Percentiles rank a stretch among this genome's conserved stretches.
phyloP scores from a whole-genome alignment of 2,113 vertebrate species.

The Paraplagusia blochii region DNA sequence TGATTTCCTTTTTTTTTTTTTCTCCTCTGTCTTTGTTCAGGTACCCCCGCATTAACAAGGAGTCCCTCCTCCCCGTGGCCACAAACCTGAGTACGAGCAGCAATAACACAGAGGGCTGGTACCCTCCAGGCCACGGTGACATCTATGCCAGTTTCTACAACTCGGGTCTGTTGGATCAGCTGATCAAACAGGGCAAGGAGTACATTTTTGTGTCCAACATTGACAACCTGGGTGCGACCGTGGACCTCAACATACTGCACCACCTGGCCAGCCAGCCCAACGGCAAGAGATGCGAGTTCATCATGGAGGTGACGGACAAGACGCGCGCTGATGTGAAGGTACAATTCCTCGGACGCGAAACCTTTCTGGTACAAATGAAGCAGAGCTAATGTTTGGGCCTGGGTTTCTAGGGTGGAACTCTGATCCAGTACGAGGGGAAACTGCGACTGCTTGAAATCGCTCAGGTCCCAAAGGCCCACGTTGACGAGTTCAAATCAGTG shows the following conservation, averaged over 20 bases:
- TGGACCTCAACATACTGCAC: conserved; percentile 96
- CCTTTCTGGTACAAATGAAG: no score
- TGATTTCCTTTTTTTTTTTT: neutral
- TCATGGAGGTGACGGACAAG: conserved; percentile 99
- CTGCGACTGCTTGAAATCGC: conserved; percentile 96
- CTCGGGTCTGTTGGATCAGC: conserved; percentile 89
- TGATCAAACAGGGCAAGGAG: conserved; percentile 90
- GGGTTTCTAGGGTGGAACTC: conserved; percentile 85
- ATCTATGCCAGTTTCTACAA: conserved; percentile 97
- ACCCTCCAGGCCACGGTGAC: conserved; percentile 95
- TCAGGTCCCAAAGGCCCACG: conserved; percentile 94
- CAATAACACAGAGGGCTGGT: conserved; percentile 91
- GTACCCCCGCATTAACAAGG: conserved; percentile 96
- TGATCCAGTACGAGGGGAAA: conserved; percentile 94
- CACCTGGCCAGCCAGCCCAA: conserved; percentile 93
- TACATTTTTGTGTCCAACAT: conserved; percentile 99
- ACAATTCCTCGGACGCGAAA: neutral
- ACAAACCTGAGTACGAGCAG: conserved; percentile 83
- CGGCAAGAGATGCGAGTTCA: conserved; percentile 91
- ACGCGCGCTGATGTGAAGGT: conserved; percentile 98
- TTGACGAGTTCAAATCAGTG: conserved; percentile 97
- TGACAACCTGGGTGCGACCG: conserved; percentile 97
- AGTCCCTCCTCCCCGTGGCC: conserved; percentile 92
- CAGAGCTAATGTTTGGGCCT: neutral
- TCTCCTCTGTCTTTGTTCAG: conserved; percentile 58